phyloP scores from a whole-genome alignment of 2,113 vertebrate genomes.

The Alaudala cheleensis region DNA sequence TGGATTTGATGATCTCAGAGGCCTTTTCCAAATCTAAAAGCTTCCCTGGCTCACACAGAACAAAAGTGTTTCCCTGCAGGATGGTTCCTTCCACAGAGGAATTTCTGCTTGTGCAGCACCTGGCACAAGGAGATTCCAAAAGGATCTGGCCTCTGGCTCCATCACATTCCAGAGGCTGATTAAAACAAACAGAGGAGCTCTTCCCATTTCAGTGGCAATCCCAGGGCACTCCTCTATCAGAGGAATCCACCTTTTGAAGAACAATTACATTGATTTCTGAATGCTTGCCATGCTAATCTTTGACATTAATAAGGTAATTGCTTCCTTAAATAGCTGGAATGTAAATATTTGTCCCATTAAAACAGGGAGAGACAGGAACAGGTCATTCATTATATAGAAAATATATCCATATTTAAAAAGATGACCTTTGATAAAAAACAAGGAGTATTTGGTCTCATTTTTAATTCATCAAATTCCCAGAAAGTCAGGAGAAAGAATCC shows the following conservation, averaged over 20 bases:
- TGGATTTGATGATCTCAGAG: background rate
- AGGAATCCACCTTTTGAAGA: background rate
- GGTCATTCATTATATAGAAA: background rate
- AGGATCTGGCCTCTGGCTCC: background rate
- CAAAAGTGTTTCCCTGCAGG: background rate
- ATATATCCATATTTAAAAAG: background rate
- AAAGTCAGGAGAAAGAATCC: background rate
- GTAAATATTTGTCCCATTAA: background rate
- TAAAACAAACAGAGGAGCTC: background rate
- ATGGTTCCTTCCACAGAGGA: background rate
- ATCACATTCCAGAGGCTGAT: background rate
- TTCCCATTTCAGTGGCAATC: background rate
- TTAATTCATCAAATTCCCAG: background rate
- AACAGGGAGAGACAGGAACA: background rate
- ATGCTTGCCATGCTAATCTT: background rate
- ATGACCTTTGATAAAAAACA: background rate
- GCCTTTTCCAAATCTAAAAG: background rate
- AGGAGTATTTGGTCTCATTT: background rate
- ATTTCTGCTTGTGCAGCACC: background rate
- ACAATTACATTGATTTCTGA: background rate
- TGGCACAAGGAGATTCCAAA: background rate
- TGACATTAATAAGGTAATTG: background rate
- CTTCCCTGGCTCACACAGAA: background rate
- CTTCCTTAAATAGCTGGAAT: background rate
- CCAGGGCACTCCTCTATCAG: background rate